Conservation (phyloP, 2,113 vertebrate species). For the Melanerpes formicivorus region DNA sequence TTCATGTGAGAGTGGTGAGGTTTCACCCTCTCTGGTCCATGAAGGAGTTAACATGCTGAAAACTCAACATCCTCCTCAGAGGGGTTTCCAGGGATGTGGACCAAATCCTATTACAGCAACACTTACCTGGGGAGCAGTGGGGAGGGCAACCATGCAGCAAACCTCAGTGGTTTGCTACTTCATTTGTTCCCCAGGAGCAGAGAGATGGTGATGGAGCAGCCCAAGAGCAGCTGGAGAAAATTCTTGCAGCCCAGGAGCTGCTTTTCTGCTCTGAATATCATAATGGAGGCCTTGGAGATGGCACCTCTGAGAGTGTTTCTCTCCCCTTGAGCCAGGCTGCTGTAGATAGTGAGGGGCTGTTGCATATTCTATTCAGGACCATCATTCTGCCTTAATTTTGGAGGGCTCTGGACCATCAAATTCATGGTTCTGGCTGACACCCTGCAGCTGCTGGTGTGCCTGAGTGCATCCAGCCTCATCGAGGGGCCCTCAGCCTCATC, state of each 20-base stretch:
- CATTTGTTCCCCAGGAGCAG: slow-evolving; percentile 15
- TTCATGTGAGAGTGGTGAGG: neutral
- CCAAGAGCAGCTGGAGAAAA: neutral
- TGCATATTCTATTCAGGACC: fast-evolving
- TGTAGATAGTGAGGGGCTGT: fast-evolving
- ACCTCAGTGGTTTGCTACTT: slow-evolving; percentile 48
- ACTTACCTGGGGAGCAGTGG: slow-evolving; percentile 34
- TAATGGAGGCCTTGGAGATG: neutral
- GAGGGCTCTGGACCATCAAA: neutral
- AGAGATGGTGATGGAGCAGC: neutral
- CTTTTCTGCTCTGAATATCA: neutral
- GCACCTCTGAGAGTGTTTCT: fast-evolving
- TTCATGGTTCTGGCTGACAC: fast-evolving
- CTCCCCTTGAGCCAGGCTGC: neutral
- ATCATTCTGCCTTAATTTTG: neutral
- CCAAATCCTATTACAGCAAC: slow-evolving; percentile 62
- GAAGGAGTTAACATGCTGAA: slow-evolving; percentile 48
- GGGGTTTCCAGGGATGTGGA: slow-evolving; percentile 15
- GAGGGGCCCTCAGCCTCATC: neutral
- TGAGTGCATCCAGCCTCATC: fast-evolving
- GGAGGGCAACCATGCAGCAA: slow-evolving; percentile 57
- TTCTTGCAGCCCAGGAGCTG: neutral
- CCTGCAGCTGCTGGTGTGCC: neutral
- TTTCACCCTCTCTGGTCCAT: slow-evolving; percentile 31
- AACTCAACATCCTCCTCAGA: slow-evolving; percentile 20